phyloP scores from a whole-genome alignment of 2,113 vertebrate genomes.

The Mugil cephalus region DNA sequence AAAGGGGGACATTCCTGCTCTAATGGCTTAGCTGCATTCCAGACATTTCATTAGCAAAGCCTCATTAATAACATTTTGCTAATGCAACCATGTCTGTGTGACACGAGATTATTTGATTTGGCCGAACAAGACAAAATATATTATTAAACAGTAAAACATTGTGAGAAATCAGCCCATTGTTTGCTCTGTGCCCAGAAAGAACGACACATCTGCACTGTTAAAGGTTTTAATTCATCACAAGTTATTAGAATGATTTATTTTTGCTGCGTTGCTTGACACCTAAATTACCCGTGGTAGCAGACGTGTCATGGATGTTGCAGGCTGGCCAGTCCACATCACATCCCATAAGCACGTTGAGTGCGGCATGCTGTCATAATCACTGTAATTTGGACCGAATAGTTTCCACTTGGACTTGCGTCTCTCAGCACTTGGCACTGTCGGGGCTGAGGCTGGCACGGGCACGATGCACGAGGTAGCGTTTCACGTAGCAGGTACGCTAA shows the following conservation, averaged over 20 bases:
- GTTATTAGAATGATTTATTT: conserved; percentile 42
- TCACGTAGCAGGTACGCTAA: conserved; percentile 29
- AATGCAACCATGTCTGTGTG: not conserved
- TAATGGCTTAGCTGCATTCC: conserved; percentile 5
- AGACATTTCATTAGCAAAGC: conserved; percentile 35
- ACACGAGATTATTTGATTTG: conserved; percentile 6
- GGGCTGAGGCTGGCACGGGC: conserved; percentile 33
- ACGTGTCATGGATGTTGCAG: conserved; percentile 35
- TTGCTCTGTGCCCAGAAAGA: conserved; percentile 22
- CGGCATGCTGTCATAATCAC: conserved; percentile 57
- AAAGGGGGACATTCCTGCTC: conserved; percentile 6
- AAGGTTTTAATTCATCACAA: conserved; percentile 47
- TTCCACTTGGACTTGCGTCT: conserved; percentile 62
- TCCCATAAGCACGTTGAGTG: conserved; percentile 24
- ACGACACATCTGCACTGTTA: conserved; percentile 14
- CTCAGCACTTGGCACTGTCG: conserved; percentile 36
- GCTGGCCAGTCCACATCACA: conserved; percentile 22
- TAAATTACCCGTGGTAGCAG: conserved; percentile 39
- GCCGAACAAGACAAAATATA: not conserved
- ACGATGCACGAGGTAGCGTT: conserved; percentile 32
- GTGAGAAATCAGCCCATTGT: not conserved
- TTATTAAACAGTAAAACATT: not conserved
- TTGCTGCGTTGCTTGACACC: conserved; percentile 29
- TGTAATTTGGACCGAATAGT: conserved; percentile 70
- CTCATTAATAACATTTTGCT: not conserved